phyloP scores from a whole-genome alignment of 64 coral and sea anemone genomes.

The Stichodactyla mertensii region DNA sequence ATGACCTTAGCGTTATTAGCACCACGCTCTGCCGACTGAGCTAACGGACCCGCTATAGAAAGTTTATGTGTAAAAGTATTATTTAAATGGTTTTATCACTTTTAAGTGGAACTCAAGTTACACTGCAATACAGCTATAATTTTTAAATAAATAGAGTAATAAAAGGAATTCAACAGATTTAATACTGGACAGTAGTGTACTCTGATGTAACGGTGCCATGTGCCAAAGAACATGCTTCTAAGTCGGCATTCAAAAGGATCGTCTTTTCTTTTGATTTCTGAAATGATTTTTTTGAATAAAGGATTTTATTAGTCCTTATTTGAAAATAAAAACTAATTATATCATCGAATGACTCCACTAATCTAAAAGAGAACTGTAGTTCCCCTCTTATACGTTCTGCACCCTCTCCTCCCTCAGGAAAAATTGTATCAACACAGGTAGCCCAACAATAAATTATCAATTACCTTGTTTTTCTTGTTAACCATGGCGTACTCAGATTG shows the following conservation, averaged over 20 bases:
- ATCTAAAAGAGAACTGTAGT: too few relatives aligned
- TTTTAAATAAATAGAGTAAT: too few relatives aligned
- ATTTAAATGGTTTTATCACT: neutral
- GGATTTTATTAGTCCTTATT: neutral
- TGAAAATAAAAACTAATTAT: neutral
- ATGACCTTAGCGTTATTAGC: slow-evolving; percentile 45
- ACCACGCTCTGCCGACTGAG: slow-evolving; percentile 45
- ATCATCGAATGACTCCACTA: neutral
- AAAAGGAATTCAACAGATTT: neutral
- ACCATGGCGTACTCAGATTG: neutral
- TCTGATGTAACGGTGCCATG: neutral
- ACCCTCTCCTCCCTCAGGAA: too few relatives aligned
- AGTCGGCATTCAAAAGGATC: neutral
- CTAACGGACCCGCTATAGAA: slow-evolving; percentile 16
- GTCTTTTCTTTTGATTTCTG: neutral
- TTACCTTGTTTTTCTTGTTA: neutral
- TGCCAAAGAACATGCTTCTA: neutral
- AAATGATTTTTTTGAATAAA: neutral
- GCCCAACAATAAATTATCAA: neutral
- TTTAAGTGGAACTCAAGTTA: too few relatives aligned
- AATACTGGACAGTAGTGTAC: neutral
- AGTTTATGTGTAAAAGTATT: neutral
- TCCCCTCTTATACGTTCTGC: too few relatives aligned
- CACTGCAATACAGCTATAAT: too few relatives aligned
- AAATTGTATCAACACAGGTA: neutral